Evolutionary conservation across 2,113 vertebrate species (phyloP).

Genomic region (Physeter macrocephalus): DNA sequence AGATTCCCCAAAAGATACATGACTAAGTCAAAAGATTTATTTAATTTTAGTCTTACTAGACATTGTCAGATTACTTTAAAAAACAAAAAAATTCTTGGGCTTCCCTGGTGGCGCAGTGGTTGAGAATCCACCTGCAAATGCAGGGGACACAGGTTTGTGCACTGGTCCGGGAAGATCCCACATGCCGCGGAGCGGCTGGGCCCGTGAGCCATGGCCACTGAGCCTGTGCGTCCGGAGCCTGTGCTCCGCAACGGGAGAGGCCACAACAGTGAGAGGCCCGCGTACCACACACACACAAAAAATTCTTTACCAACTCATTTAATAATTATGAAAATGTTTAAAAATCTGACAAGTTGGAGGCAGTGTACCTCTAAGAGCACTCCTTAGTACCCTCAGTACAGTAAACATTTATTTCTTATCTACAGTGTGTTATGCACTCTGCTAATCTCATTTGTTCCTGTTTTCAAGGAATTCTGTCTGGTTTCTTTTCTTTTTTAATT

Average conservation of each 20-base stretch:
- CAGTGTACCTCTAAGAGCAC: not conserved
- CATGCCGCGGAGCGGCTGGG: no score
- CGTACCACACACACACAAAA: no score
- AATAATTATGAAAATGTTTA: not conserved
- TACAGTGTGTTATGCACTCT: not conserved
- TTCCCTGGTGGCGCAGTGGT: no score
- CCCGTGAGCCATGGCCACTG: no score
- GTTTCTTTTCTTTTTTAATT: not conserved
- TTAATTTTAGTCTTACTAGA: not conserved
- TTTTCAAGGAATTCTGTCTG: not conserved
- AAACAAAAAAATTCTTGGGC: no score
- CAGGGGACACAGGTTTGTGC: no score
- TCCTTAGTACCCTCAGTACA: not conserved
- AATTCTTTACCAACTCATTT: not conserved
- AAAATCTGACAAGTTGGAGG: not conserved
- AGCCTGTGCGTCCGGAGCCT: no score
- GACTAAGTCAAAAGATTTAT: not conserved
- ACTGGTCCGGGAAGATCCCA: no score
- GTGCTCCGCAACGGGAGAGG: no score
- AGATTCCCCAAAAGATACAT: not conserved
- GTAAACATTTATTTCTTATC: not conserved
- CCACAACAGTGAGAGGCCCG: no score
- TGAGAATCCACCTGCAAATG: no score
- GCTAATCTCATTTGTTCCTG: not conserved
- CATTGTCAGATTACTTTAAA: not conserved